Evolutionary conservation across 2,888 invertebrate genomes (phyloP).

Genomic region (Neoascia interrupta): DNA sequence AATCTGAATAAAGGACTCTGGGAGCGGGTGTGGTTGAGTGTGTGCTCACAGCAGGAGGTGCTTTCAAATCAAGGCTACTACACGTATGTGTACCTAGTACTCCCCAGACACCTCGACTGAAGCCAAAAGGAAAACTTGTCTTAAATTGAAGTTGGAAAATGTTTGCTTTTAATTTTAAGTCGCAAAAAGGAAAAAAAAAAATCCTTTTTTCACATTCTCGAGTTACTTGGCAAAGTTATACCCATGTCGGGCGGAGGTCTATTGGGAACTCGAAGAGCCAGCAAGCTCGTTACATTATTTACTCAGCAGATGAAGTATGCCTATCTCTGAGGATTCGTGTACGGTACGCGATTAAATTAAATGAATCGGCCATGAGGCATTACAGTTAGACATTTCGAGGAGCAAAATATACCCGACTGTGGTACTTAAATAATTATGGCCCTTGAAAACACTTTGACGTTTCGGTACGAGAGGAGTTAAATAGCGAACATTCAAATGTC

Average conservation of each 20-base stretch:
- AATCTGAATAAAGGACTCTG: not conserved
- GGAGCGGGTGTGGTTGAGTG: too few species aligned
- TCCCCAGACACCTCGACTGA: constrained; percentile 39
- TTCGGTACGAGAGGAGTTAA: too few species aligned
- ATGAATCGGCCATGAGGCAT: constrained; percentile 25
- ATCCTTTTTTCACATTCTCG: constrained; percentile 32
- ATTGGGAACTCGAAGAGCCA: too few species aligned
- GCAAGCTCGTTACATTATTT: constrained; percentile 21
- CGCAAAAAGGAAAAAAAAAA: constrained; percentile 35
- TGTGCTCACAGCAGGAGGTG: too few species aligned
- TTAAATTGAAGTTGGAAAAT: constrained; percentile 26
- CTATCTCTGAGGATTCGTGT: constrained; percentile 22
- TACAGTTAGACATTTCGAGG: constrained; percentile 6
- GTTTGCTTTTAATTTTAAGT: constrained; percentile 59
- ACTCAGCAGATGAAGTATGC: constrained; percentile 20
- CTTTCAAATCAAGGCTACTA: too few species aligned
- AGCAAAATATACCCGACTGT: constrained; percentile 8
- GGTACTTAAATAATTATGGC: constrained; percentile 8
- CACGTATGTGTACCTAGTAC: not conserved
- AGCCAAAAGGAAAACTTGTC: not conserved
- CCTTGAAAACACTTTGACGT: not conserved
- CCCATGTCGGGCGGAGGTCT: too few species aligned
- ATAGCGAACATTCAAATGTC: too few species aligned
- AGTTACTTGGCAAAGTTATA: constrained; percentile 19
- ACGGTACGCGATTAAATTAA: constrained; percentile 42